Base-by-base conservation (phyloP, 2,113 vertebrate species). In the Archilochus colubris region DNA sequence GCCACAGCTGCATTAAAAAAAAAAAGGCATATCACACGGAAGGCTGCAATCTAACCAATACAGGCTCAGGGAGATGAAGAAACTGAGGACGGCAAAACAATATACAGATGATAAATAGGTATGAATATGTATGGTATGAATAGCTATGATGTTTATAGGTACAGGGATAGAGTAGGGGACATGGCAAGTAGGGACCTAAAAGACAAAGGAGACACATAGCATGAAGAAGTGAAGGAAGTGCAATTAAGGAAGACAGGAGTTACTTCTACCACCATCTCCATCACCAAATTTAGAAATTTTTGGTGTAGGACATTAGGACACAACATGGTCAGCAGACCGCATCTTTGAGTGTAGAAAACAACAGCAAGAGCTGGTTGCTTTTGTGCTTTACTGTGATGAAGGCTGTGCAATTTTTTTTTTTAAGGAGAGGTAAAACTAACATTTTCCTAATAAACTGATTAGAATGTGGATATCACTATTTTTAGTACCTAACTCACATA, bases 311-410 rank as follows among this genome's bases (percentile, higher is more conserved):
- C 31, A 16, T 0, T 21, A 44, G 64, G 57, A 92, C 57, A 68
- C 19, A 58, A 27, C 3, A 2, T 0, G 1, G 30, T 40, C 3
- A 4, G 31, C 1, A 66, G 48, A 90, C 4, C 6, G 10, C 30
- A 31, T 14, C 23, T 77, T 10, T 31, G 51, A 70, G 24, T 10
- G 25, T 16, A 40, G 64, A 89, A 72, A 78, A 25, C 28, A 75
- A 53, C 31, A 82, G 23, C 10, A 40, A 40, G 2, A 81, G 13
- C 12, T 14, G 15, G 3, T 75, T 79, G 25, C 16, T 84, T 77
- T 74, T 30, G 22, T 4, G 30, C 21, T 86, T 92, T 72, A 67
- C 30, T 55, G 28, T 33, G 43, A 78, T 59, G 55, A 75, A 77
- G 63, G n/a, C 43, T 70, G 10, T 48, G 25, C 5, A 6, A 6